phyloP scores from a whole-genome alignment of 2,797 vertebrate genomes.

The Uromys caudimaculatus region DNA sequence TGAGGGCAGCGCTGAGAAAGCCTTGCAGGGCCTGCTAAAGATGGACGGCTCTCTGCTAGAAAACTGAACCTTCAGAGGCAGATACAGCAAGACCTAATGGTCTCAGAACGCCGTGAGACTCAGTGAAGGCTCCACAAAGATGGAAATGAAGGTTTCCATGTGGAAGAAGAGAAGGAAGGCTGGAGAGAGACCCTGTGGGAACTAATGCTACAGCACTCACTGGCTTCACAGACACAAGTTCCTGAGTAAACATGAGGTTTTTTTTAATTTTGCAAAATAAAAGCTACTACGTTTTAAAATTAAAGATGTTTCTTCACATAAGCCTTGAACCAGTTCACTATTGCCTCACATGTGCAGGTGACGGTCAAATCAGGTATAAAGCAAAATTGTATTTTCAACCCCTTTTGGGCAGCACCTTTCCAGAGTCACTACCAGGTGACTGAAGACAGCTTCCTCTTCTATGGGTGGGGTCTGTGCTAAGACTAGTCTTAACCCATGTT shows the following conservation, averaged over 20 bases:
- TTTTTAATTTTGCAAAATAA: background rate
- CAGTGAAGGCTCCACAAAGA: background rate
- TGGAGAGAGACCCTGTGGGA: background rate
- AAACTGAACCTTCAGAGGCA: background rate
- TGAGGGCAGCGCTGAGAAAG: background rate
- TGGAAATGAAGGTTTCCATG: background rate
- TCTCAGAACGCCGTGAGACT: background rate
- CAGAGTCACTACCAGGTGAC: background rate
- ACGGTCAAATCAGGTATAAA: background rate
- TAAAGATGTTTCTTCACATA: background rate
- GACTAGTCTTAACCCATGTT: background rate
- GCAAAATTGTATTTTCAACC: background rate
- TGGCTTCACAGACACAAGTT: background rate
- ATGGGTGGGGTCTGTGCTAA: background rate
- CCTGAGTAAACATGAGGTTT: fast-evolving
- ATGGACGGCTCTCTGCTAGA: background rate
- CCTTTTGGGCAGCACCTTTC: background rate
- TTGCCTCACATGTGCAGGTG: background rate
- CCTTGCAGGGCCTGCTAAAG: background rate
- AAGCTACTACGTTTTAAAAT: background rate
- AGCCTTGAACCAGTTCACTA: background rate
- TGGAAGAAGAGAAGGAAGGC: background rate
- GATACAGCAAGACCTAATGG: background rate
- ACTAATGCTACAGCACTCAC: background rate
- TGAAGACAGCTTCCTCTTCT: background rate